Percentiles rank a stretch among this genome's conserved stretches.
These are phyloP conservation scores for Diglossa cyanea DNA, from an alignment of 2,797 vertebrate species.

Conservation along the genomic window DNA sequence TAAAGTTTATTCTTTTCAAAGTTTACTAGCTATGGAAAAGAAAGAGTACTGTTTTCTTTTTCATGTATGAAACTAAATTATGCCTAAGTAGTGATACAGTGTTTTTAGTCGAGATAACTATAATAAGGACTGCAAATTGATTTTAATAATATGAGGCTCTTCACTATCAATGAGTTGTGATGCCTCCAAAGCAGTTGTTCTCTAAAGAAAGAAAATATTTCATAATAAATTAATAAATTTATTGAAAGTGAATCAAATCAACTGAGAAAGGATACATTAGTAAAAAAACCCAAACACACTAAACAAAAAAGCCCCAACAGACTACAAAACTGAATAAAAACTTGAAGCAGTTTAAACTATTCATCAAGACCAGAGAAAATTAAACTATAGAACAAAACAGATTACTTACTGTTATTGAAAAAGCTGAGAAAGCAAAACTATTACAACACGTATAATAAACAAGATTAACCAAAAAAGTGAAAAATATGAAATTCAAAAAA, in stretches of 20 bases:
- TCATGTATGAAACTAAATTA: conserved; percentile 12
- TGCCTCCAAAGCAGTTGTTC: conserved; percentile 50
- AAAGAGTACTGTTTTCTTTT: background rate
- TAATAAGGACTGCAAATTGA: conserved; percentile 54
- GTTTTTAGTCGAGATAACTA: background rate
- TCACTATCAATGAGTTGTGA: conserved; percentile 63
- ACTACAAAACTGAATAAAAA: conserved; percentile 39
- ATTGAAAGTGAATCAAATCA: conserved; percentile 54
- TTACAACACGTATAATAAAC: background rate
- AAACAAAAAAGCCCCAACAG: background rate
- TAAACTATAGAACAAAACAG: conserved; percentile 43
- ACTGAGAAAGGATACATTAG: background rate
- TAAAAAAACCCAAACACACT: background rate
- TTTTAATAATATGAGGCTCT: conserved; percentile 57
- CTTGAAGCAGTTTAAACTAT: conserved; percentile 26
- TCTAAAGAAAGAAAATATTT: conserved; percentile 49
- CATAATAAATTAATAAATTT: conserved; percentile 59
- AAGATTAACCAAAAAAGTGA: background rate
- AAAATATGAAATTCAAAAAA: background rate
- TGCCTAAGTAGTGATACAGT: background rate
- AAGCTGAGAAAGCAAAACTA: conserved; percentile 27
- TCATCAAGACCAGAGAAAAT: conserved; percentile 55
- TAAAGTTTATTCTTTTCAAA: background rate
- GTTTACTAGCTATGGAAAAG: background rate
- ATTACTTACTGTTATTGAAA: background rate